phyloP scores from a whole-genome alignment of 35 echinoderm and acorn worm species.

The Anneissia japonica region DNA sequence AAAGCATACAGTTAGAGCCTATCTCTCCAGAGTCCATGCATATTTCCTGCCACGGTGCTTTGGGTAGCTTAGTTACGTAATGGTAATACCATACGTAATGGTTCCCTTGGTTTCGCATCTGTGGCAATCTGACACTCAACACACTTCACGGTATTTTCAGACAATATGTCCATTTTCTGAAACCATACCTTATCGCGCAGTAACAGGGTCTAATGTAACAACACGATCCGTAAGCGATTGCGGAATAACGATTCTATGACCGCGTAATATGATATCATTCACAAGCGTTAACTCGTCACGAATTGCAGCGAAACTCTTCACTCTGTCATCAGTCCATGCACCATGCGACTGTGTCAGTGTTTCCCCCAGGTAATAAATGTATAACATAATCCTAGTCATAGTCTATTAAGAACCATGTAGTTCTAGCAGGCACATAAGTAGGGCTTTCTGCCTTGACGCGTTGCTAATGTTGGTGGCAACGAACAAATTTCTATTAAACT shows the following conservation, averaged over 20 bases:
- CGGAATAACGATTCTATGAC: slow-evolving; percentile 43
- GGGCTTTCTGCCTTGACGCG: no score
- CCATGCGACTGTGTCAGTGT: not conserved
- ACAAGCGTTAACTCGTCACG: slow-evolving; percentile 34
- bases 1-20: not conserved
- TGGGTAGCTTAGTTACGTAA: not conserved
- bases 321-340: not conserved
- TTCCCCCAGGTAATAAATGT: no score
- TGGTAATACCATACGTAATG: slow-evolving; percentile 58
- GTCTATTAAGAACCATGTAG: no score
- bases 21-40: slow-evolving; percentile 48
- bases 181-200: slow-evolving; percentile 80
- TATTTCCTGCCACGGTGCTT: slow-evolving; percentile 53
- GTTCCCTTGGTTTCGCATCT: not conserved
- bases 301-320: slow-evolving; percentile 18
- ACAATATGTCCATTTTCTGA: slow-evolving; percentile 32
- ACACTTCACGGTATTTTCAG: slow-evolving; percentile 40
- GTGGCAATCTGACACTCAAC: slow-evolving; percentile 47
- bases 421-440: no score
- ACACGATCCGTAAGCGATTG: not conserved
- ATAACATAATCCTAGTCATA: no score
- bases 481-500: no score
- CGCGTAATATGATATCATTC: slow-evolving; percentile 2
- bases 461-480: no score
- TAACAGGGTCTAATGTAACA: no score